These are phyloP conservation scores for Phaenicophaeus curvirostris DNA, from an alignment of 2,797 vertebrate species.

Conservation along the genomic window DNA sequence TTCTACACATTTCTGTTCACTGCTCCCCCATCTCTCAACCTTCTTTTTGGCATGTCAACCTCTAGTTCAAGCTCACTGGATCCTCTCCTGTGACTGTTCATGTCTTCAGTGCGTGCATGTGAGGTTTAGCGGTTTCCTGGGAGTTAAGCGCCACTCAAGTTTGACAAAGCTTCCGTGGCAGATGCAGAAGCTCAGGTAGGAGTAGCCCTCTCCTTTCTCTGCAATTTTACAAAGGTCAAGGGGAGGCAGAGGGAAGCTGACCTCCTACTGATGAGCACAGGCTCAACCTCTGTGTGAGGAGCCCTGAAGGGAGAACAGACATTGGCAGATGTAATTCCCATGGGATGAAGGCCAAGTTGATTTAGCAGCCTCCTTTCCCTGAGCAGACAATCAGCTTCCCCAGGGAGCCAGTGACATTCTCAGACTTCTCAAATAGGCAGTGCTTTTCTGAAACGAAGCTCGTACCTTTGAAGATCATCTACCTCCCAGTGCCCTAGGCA, in stretches of 20 bases:
- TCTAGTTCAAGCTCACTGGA: neutral
- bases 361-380: neutral
- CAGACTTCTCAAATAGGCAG: neutral
- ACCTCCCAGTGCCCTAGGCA: neutral
- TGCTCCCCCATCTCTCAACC: neutral
- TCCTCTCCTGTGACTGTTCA: neutral
- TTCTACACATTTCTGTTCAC: neutral
- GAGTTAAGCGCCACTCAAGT: neutral
- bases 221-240: neutral
- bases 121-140: neutral
- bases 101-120: neutral
- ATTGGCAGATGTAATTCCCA: neutral
- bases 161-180: neutral
- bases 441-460: neutral
- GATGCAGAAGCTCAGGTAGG: neutral
- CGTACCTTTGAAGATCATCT: neutral
- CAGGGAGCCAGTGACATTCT: neutral
- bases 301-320: neutral
- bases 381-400: neutral
- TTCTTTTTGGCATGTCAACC: neutral
- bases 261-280: neutral
- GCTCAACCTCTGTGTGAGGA: neutral
- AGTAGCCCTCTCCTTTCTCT: neutral
- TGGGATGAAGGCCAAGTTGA: rapidly evolving
- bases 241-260: neutral